phyloP scores from a whole-genome alignment of 2,888 invertebrate species.

The Diarsia rubi region DNA sequence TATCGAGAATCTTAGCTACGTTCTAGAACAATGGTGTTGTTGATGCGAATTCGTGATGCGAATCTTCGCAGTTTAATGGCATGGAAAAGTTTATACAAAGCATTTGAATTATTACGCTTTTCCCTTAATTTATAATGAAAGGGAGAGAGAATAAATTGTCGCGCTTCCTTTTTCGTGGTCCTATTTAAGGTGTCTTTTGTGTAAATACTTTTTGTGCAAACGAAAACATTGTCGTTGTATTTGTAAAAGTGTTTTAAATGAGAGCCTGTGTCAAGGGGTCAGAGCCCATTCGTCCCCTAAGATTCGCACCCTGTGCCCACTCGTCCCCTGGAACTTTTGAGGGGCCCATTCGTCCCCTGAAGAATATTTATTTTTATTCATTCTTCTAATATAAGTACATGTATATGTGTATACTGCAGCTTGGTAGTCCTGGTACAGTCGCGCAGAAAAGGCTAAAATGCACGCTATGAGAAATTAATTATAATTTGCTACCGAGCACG shows the following conservation, averaged over 20 bases:
- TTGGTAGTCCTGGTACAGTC: too few relatives aligned
- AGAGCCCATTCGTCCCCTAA: too few relatives aligned
- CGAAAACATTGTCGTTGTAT: neutral
- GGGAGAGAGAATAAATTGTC: constrained; percentile 37
- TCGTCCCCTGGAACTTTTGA: too few relatives aligned
- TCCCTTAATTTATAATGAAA: constrained; percentile 47
- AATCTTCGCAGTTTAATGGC: constrained; percentile 36
- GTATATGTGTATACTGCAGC: too few relatives aligned
- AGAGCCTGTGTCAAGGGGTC: neutral
- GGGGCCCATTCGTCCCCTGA: too few relatives aligned
- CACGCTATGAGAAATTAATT: constrained; percentile 1
- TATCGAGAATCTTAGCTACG: constrained; percentile 63
- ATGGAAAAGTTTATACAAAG: constrained; percentile 39
- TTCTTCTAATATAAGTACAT: too few relatives aligned
- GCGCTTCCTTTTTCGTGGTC: constrained; percentile 19
- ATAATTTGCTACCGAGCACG: constrained; percentile 16
- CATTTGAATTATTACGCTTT: constrained; percentile 37
- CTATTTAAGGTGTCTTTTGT: constrained; percentile 40
- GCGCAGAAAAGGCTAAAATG: too few relatives aligned
- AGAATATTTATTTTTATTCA: too few relatives aligned
- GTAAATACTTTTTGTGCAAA: constrained; percentile 12
- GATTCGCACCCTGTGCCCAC: too few relatives aligned
- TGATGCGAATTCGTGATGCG: constrained; percentile 37
- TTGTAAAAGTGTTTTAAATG: neutral
- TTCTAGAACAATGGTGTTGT: constrained; percentile 70